Evolutionary conservation across 53 echinoderm and acorn worm genomes (phyloP).

Genomic region (Hippasteria phrygiana): DNA sequence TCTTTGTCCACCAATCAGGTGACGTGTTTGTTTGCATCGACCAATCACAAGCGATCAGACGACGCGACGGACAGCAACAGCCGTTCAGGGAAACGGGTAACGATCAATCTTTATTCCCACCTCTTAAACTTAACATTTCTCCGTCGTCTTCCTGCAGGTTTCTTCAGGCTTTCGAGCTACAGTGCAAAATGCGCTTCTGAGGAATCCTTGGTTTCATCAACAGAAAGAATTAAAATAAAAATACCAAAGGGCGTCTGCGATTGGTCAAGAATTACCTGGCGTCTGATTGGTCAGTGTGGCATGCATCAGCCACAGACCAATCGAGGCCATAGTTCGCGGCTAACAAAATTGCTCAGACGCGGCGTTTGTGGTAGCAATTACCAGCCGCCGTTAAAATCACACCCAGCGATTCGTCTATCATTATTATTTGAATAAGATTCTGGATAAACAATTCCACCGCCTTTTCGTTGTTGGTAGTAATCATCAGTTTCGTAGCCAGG

Average conservation of each 20-base stretch:
- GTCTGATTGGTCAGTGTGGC: background rate
- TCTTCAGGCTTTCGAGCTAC: too few relatives aligned
- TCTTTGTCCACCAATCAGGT: background rate
- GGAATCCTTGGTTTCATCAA: too few relatives aligned
- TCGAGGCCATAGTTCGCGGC: background rate
- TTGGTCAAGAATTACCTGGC: background rate
- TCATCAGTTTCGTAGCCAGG: background rate
- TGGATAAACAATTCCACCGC: background rate
- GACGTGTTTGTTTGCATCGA: background rate
- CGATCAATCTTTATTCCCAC: too few relatives aligned
- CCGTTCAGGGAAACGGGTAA: too few relatives aligned
- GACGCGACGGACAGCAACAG: too few relatives aligned
- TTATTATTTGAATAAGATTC: background rate
- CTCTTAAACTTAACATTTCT: too few relatives aligned
- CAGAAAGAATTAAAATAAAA: too few relatives aligned
- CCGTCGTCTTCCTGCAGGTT: too few relatives aligned
- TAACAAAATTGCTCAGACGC: background rate
- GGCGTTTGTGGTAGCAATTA: conserved; percentile 27
- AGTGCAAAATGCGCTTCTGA: too few relatives aligned
- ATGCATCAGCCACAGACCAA: background rate
- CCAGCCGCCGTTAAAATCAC: background rate
- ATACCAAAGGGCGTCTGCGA: too few relatives aligned
- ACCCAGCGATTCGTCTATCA: background rate
- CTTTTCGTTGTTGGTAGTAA: background rate
- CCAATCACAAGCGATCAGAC: background rate